Conservation (phyloP, 1,140 invertebrate genomes). For the Procambarus clarkii region DNA sequence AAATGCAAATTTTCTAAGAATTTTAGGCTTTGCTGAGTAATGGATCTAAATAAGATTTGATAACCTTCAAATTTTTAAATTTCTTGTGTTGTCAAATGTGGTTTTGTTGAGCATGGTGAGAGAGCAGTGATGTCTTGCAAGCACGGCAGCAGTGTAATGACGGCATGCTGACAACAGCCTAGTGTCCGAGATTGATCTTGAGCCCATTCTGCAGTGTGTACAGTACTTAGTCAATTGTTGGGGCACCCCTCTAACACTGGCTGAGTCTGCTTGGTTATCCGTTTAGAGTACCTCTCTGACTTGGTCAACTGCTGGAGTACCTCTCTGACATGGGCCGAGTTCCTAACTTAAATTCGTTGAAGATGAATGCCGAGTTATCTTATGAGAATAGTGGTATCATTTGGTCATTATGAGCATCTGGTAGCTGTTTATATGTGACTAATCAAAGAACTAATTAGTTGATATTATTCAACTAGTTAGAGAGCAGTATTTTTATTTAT, state of each 20-base stretch:
- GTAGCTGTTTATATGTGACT: slow-evolving; percentile 2
- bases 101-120: neutral
- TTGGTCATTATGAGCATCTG: neutral
- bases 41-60: neutral
- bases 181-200: slow-evolving; percentile 42
- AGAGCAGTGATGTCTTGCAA: slow-evolving; percentile 4
- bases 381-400: slow-evolving; percentile 7
- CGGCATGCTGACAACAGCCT: slow-evolving; percentile 54
- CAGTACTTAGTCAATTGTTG: neutral
- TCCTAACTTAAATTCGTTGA: neutral
- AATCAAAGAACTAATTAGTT: slow-evolving; percentile 8
- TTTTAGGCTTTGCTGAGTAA: neutral
- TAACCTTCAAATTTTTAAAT: neutral
- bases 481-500: slow-evolving; percentile 18
- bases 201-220: slow-evolving; percentile 29
- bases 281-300: too few species aligned
- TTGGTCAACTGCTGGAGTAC: neutral
- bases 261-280: too few species aligned
- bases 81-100: neutral
- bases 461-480: neutral
- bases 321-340: slow-evolving; percentile 23
- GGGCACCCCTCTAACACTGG: slow-evolving; percentile 3
- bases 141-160: slow-evolving; percentile 33
- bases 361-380: neutral
- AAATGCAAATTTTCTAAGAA: slow-evolving; percentile 11